Percentiles rank a stretch among this genome's conserved stretches.
Evolutionary conservation across 64 coral and sea anemone species (phyloP).

Genomic region (Montipora sp.): DNA sequence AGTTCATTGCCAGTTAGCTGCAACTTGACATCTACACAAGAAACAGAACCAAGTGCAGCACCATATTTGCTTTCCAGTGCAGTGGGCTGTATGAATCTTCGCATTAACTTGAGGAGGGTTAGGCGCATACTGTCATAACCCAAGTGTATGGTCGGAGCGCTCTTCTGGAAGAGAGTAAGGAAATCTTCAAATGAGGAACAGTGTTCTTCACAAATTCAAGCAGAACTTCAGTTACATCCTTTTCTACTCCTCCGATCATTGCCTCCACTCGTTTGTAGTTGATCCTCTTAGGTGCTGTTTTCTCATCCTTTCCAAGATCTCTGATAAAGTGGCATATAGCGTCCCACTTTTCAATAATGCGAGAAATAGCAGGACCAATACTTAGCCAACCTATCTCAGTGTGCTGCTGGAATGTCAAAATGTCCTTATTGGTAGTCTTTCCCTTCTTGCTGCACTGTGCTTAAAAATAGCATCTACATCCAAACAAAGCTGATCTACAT

Average conservation of each 20-base stretch:
- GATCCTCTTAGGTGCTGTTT: background rate
- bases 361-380: background rate
- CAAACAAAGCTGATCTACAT: constrained; percentile 1
- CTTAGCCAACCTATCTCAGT: background rate
- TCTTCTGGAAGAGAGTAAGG: background rate
- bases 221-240: background rate
- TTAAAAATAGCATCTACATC: constrained; percentile 29
- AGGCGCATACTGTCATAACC: background rate
- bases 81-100: background rate
- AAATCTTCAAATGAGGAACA: background rate
- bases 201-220: background rate
- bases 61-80: background rate
- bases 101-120: background rate
- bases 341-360: background rate
- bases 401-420: background rate
- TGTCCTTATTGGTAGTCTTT: background rate
- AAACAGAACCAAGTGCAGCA: background rate
- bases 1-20: background rate
- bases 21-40: background rate
- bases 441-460: background rate
- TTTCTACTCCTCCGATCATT: background rate
- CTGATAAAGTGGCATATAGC: background rate
- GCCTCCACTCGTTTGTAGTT: background rate
- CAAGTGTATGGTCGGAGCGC: background rate
- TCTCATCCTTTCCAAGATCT: background rate